phyloP scores from a whole-genome alignment of 2,888 invertebrate species.

The Theristus sp. region DNA sequence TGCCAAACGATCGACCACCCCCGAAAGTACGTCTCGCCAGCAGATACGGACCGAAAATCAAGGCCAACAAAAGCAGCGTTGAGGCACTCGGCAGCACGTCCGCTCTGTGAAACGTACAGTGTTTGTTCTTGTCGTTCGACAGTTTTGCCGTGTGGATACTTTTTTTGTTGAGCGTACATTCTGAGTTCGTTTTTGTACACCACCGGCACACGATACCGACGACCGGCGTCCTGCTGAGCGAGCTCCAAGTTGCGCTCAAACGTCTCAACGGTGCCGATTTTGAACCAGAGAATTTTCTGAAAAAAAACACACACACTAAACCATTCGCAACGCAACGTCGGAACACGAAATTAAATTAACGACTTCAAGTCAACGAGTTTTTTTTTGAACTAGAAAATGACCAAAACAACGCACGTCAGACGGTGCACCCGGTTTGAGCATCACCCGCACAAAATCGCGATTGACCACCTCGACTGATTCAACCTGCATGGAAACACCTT shows the following conservation, averaged over 20 bases:
- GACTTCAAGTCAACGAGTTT: too few species aligned
- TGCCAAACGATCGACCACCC: constrained; percentile 77
- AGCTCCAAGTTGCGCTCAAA: constrained; percentile 92
- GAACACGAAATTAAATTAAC: too few species aligned
- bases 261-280: constrained; percentile 91
- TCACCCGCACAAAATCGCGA: constrained; percentile 76
- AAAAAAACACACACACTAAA: too few species aligned
- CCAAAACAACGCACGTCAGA: not conserved
- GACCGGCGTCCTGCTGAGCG: constrained; percentile 72
- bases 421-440: not conserved
- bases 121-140: too few species aligned
- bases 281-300: constrained; percentile 97
- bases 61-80: too few species aligned
- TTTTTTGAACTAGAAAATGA: too few species aligned
- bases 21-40: too few species aligned
- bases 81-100: constrained; percentile 38
- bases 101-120: too few species aligned
- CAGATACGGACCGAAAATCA: too few species aligned
- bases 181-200: constrained; percentile 73
- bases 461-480: constrained; percentile 91
- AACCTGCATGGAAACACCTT: too few species aligned
- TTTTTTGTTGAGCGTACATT: not conserved
- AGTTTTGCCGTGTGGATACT: too few species aligned
- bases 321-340: too few species aligned
- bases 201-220: constrained; percentile 73